Conservation (phyloP, 1,140 invertebrate species). For the Drosophila rhopaloa region DNA sequence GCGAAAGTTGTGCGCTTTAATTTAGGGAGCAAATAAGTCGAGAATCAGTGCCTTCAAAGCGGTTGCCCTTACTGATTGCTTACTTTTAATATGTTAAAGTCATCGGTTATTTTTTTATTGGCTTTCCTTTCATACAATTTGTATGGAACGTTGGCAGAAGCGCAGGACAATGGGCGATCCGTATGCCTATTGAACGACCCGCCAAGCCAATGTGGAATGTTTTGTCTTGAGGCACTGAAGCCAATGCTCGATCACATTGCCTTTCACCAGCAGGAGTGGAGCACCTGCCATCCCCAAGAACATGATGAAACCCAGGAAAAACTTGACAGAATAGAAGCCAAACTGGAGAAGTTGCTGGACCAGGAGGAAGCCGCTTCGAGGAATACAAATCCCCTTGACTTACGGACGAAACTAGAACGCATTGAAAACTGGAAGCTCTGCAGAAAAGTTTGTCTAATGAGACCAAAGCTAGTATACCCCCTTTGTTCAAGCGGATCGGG, state of each 20-base stretch:
- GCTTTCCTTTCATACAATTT: not conserved
- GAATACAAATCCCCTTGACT: not conserved
- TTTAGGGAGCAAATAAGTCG: too few relatives aligned
- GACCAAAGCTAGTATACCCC: too few relatives aligned
- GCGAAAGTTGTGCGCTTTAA: too few relatives aligned
- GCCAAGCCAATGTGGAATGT: too few relatives aligned
- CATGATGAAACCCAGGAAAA: not conserved
- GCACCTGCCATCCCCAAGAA: not conserved
- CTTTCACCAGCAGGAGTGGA: not conserved
- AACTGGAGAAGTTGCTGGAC: not conserved
- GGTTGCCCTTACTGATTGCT: too few relatives aligned
- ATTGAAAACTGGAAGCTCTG: too few relatives aligned
- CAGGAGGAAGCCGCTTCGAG: not conserved
- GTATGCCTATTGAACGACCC: slow-evolving; percentile 8
- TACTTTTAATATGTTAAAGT: too few relatives aligned
- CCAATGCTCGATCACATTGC: not conserved
- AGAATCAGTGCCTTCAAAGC: too few relatives aligned
- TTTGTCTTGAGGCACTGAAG: not conserved
- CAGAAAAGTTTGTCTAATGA: too few relatives aligned
- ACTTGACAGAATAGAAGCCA: not conserved
- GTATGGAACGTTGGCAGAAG: not conserved
- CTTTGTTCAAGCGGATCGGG: too few relatives aligned
- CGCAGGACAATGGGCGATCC: not conserved
- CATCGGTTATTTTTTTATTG: too few relatives aligned
- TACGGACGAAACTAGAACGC: too few relatives aligned